Base-by-base conservation (phyloP, 2,113 vertebrate genomes). In the Nanorana parkeri region DNA sequence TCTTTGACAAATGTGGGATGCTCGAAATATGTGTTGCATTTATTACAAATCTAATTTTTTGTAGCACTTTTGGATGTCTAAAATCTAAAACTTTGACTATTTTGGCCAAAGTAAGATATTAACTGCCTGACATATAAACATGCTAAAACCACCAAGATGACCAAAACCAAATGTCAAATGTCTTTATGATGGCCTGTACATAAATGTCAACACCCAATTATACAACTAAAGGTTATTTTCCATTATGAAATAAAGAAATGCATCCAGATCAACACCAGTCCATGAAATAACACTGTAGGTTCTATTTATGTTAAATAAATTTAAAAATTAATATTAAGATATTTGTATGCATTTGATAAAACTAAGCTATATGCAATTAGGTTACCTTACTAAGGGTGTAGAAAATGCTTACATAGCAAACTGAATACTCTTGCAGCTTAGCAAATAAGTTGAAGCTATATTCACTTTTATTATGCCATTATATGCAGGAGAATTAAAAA, bases 91-190 rank as follows among this genome's bases (percentile, higher is more conserved):
- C 2, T 23, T 24, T 63, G 21, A 24, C 23, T 63, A 24, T 24
- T 26, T 63, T 26, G 41, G 3, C 2, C 17, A 75, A 74, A 16
- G 17, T 60, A 32, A 75, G 19, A 4, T 60, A 36, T 60, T 60
- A 16, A 75, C 36, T 75, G 72, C 61, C 60, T 75, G 26, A 61
- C 55, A 75, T 36, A 61, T 21, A 60, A 21, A 4, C 21, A 58
- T 73, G n/a, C 77, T 32, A 84, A 85, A 17, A 32, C 7, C 82
- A 26, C 81, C 69, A 4, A 36, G 23, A 86, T 85, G 84, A 69
- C 60, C 81, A 85, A 85, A 87, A 86, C 84, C 71, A 86, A 86
- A 85, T 85, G 1, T 65, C 86, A 85, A 84, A 56, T 32, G 26
- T 78, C 17, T 80, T n/a, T 85, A 58, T 84, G 5, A 81, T 85